phyloP scores from a whole-genome alignment of 2,113 vertebrate genomes.

The Nasalis larvatus region DNA sequence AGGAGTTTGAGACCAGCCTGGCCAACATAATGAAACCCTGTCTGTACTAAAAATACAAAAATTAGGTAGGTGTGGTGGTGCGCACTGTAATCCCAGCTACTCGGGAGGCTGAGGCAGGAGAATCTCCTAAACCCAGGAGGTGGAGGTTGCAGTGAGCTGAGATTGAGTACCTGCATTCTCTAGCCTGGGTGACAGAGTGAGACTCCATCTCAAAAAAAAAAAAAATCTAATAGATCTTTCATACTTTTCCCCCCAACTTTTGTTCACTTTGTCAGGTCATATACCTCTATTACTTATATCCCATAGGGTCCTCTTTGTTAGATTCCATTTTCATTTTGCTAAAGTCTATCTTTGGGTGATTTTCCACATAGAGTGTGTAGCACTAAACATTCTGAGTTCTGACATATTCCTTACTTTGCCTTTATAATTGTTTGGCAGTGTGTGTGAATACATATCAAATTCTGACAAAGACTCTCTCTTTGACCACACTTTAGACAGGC shows the following conservation, averaged over 20 bases:
- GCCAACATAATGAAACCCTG: too few relatives aligned
- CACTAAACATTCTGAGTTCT: not conserved
- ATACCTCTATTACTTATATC: not conserved
- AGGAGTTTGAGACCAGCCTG: too few relatives aligned
- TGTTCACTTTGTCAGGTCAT: not conserved
- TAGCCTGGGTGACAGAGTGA: too few relatives aligned
- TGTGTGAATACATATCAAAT: not conserved
- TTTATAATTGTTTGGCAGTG: not conserved
- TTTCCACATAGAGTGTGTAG: not conserved
- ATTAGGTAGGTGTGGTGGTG: too few relatives aligned
- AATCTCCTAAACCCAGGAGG: too few relatives aligned
- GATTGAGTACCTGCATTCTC: too few relatives aligned
- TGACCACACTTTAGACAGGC: not conserved
- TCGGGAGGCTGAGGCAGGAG: too few relatives aligned
- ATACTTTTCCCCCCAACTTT: not conserved
- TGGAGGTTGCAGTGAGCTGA: too few relatives aligned
- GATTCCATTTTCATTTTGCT: slow-evolving; percentile 4
- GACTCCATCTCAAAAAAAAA: too few relatives aligned
- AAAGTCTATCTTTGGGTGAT: not conserved
- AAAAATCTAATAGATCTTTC: not conserved
- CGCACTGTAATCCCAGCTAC: too few relatives aligned
- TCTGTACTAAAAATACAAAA: too few relatives aligned
- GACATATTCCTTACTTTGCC: not conserved
- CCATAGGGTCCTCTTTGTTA: not conserved
- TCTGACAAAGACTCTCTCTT: not conserved